Evolutionary conservation across 1,140 invertebrate species (phyloP), one percentile per base, ranked within the genome.

Genomic region (Arion vulgaris): DNA sequence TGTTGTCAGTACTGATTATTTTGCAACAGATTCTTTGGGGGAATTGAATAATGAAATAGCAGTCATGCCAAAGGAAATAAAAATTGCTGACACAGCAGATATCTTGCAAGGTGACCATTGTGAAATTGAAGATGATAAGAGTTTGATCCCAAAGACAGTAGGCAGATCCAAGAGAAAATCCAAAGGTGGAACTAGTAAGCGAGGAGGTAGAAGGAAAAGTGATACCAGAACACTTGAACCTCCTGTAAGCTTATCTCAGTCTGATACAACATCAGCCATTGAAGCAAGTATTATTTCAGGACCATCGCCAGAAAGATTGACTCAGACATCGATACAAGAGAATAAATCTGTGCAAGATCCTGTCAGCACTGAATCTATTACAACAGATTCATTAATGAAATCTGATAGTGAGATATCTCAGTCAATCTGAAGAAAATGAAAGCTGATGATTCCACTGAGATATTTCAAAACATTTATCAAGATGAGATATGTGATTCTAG

Each of bases 291-390:
- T 19, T 66, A 66, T 7, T 66, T 66, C 62, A 32, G 62, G 19
- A 66, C 23, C 51, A 9, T 57, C 51, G 23, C 51, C 26, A 23
- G 51, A 57, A 17, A 19, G 51, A 57, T 23, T 26, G 9, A 26
- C 51, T 57, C 7, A 57, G 51, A 57, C 23, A 26, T 23, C 51
- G 9, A 57, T 9, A 15, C 51, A 53, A 39, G 38, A 19, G 28
- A 79, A 39, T 68, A 15, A 45, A 45, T 15, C 41, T 45, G 5
- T 45, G 41, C 41, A 45, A 19, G 36, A 71, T 9, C 26, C 57
- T 9, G 57, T 32, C 57, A 71, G 36, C 69, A 71, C 36, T 71
- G 75, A 51, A 23, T 49, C 49, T n/a, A 57, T 78, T 78, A 51
- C 49, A 11, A 78, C 49, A 28, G 49, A 78, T 66, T 62, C 53